Base-by-base conservation (phyloP, 1,140 invertebrate genomes). In the Psilanteris sp. region DNA sequence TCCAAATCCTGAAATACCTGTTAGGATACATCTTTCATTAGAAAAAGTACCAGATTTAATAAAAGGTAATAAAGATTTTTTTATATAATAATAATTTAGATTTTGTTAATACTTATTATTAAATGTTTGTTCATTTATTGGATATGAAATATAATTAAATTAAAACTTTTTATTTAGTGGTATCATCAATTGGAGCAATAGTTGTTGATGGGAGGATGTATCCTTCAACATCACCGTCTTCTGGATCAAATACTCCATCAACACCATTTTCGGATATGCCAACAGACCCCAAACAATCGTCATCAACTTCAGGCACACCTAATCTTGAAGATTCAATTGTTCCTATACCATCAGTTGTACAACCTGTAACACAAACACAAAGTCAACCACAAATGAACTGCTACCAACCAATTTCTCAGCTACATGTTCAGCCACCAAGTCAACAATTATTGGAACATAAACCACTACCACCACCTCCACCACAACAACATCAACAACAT, bases 1-100 rank as follows among this genome's bases (percentile, higher is more conserved):
- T 81, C 94, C 94, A 70, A 95, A 95, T 90, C 94, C 94, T 2
- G 94, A 95, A 88, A 95, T 94, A 77, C 94, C 93, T 26, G 94
- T 94, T 26, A 90, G 94, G 79, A 95, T 94, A 83, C 91, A 92
- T 83, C 89, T 94, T 24, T 92, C 91, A 39, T 88, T 94, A 61
- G 94, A 94, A 80, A 94, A 94, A 90, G 91, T 95, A 67, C 90
- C 92, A 18, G 94, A 95, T 81, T 88, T 95, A 31, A 90, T 94
- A 41, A 93, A 94, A 90, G 93, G 93, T 94, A 80, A 24, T 39
- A 1, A 2, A 20, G 13, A 32, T 16, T 14, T 10, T 24, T 41
- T 10, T 32, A n/a, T n/a, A n/a, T n/a, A n/a, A n/a, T n/a, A n/a
- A n/a, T n/a, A n/a, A n/a, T n/a, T n/a, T n/a, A n/a, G n/a, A n/a